Base-by-base conservation (phyloP, 2,113 vertebrate genomes). In the Siniperca knerii region DNA sequence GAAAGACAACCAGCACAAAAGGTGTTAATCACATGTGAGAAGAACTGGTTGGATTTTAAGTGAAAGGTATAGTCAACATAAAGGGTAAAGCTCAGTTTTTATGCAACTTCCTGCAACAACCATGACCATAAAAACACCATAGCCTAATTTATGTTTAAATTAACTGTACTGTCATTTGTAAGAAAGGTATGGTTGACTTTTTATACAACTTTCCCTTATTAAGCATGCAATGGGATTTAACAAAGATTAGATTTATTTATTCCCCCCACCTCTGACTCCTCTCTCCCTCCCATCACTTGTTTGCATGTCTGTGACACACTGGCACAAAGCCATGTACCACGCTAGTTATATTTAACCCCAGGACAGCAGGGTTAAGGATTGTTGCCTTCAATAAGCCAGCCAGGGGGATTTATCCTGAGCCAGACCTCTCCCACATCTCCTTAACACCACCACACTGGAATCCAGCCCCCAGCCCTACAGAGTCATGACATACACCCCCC, bases 281-380 rank as follows among this genome's bases (percentile, higher is more conserved):
- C 23, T 72, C n/a, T 62, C 82, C 42, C 66, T 78, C 77, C 70
- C 65, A 76, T 80, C 78, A 75, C 85, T 82, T 86, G 85, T 93
- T 90, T 93, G 84, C 65, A 87, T 81, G 71, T 90, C 91, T 81
- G 84, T 94, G 87, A 84, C 89, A 91, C 77, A 68, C 75, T 78
- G 86, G 82, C 86, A 92, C 84, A 92, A 89, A 90, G 87, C 88
- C 81, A 67, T 65, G 81, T 81, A 7, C 69, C 82, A 68, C 75
- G 79, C 77, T 72, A 58, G 85, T 92, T 95, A 95, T 94, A 94
- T 95, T 94, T 95, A 95, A 94, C 90, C 87, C 79, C 87, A 81
- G 89, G 87, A 90, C 87, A 81, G 87, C 61, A 54, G 89, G 91
- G 92, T 94, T 93, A 93, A 89, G 90, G 84, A 89, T 84, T 75